phyloP scores from a whole-genome alignment of 30 jellyfish, hydroid and myxozoan genomes.

The Mastigias papua region DNA sequence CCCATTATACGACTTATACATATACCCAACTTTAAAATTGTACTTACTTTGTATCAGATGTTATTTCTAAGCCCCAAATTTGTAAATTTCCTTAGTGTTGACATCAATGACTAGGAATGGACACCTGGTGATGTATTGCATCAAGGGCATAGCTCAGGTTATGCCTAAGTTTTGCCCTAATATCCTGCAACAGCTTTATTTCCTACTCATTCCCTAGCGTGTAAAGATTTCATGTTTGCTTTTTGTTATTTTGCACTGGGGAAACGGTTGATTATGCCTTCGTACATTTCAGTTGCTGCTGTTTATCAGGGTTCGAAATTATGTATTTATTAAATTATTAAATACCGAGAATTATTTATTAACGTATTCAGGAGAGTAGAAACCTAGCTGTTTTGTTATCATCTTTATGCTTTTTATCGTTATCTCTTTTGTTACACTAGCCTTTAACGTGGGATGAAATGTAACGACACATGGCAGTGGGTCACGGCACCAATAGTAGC shows the following conservation, averaged over 20 bases:
- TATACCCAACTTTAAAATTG: no score
- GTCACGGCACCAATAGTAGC: not conserved
- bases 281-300: not conserved
- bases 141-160: no score
- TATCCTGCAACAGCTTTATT: not conserved
- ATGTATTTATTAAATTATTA: not conserved
- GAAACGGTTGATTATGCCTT: not conserved
- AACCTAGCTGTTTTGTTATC: not conserved
- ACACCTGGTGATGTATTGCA: no score
- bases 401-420: not conserved
- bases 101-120: no score
- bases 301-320: not conserved
- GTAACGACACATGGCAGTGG: conserved; percentile 3
- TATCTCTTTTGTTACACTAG: not conserved
- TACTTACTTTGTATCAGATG: no score
- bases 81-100: no score
- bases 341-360: not conserved
- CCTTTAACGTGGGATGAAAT: not conserved
- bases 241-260: no score
- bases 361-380: not conserved
- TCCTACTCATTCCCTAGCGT: not conserved
- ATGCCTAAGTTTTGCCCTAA: not conserved
- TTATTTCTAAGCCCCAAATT: no score
- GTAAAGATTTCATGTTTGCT: no score
- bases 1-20: no score